phyloP scores from a whole-genome alignment of 2,113 vertebrate genomes.

The Planiliza haematocheilus region DNA sequence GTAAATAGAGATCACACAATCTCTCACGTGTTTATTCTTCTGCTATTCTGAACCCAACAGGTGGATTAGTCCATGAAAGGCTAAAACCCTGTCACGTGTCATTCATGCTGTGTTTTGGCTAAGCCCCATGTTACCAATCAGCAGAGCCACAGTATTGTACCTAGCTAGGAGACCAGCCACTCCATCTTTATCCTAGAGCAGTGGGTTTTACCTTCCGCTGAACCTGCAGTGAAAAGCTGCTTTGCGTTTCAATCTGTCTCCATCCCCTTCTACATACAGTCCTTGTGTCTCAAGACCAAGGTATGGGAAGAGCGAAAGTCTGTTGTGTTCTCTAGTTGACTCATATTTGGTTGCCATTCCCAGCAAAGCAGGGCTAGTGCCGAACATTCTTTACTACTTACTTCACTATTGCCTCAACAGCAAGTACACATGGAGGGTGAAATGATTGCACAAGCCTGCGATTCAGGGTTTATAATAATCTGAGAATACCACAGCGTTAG shows the following conservation, averaged over 20 bases:
- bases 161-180: not conserved
- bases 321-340: too few species aligned
- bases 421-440: too few species aligned
- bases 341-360: too few species aligned
- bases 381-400: too few species aligned
- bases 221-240: not conserved
- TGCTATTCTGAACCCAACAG: not conserved
- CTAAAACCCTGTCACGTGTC: not conserved
- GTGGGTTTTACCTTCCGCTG: not conserved
- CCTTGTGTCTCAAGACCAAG: not conserved
- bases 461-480: too few species aligned
- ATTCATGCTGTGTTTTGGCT: not conserved
- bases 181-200: slow-evolving; percentile 4
- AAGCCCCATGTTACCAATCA: not conserved
- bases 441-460: too few species aligned
- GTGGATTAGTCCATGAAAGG: not conserved
- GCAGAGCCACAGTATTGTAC: not conserved
- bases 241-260: not conserved
- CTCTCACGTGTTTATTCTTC: not conserved
- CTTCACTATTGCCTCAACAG: too few species aligned
- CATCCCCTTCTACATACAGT: too few species aligned
- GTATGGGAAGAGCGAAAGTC: not conserved
- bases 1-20: not conserved
- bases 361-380: too few species aligned
- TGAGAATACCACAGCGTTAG: not conserved